Base-by-base conservation (phyloP, 2,113 vertebrate genomes). In the Ochotona princeps region DNA sequence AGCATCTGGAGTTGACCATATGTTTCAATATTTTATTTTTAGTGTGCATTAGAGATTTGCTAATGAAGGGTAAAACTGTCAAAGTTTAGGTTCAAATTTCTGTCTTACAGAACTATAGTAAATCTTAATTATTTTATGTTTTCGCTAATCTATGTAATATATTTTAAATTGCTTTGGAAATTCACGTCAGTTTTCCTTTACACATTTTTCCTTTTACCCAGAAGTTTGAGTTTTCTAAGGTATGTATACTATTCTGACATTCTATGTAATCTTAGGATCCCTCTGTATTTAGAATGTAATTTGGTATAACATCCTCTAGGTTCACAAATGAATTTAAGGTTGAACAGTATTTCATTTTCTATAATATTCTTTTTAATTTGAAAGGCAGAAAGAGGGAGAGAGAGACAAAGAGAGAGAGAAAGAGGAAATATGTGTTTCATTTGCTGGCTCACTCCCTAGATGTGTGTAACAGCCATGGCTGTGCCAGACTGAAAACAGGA, bases 11-110 rank as follows among this genome's bases (percentile, higher is more conserved):
- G 70, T 79, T 83, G 30, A 81, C 32, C 28, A 80, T 75, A 65
- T 84, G 26, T 51, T 66, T 81, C 25, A 75, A 75, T 7, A 20
- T 83, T 95, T 83, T 83, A 72, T 89, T 95, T 93, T 94, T 90
- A 87, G 20, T 80, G 30, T 10, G 76, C 54, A 87, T 15, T 14
- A 87, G 44, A 32, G 63, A 92, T 87, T 89, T 85, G 66, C 13
- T 90, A 94, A 60, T 92, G 66, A 94, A 83, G 32, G 2, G 35
- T 54, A 87, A 90, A 20, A 65, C 57, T 92, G 72, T 87, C 49
- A 35, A 82, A 60, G 21, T 66, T 82, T 65, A 87, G 49, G 49
- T 63, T 91, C 35, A 3, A 61, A 66, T 73, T 86, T 87, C 78
- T 89, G 47, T 78, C 17, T 85, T 78, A 20, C 11, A 23, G 26